Evolutionary conservation across 2,888 invertebrate species (phyloP), one percentile per base, ranked within the genome.

Genomic region (Leucania comma): DNA sequence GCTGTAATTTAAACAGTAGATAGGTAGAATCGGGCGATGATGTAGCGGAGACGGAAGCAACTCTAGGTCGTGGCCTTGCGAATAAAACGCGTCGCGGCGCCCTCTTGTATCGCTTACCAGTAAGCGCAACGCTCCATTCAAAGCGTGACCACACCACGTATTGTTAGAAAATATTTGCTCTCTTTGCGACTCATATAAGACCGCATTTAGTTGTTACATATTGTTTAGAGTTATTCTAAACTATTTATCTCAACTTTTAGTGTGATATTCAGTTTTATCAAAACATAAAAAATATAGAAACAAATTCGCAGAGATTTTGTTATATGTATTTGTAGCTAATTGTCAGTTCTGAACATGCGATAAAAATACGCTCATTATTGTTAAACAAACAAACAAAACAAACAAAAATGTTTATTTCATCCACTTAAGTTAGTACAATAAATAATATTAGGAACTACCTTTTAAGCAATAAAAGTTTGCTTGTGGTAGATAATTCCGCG

Each of bases 1-100:
- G 35, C 61, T 78, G 57, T 60, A 61, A 63, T 77, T 68, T 68
- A 58, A 80, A 61, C 29, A 38, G 74, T 58, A 63, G 26, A 46
- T 58, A 72, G 72, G 77, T 83, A 80, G 80, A 82, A 83, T 83
- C 72, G 80, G 79, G 83, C 81, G 83, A 83, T 87, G 86, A 85
- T 87, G 85, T 84, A 86, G 84, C 74, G 71, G 80, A 90, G 86
- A 82, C 90, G 92, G 93, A 93, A 93, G 91, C 89, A 81, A 80
- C 87, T 93, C 91, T 94, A 94, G 93, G 94, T 90, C 93, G 91
- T 86, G 93, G 90, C 94, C 93, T 94, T 93, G 93, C 84, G 80
- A 86, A 80, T 64, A 66, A 54, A 88, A 85, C 87, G 87, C 87
- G 83, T 85, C 76, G 76, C 82, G 74, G 72, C 78, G 81, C 86